These are phyloP conservation scores for Pseudococcus longispinus DNA, from an alignment of 2,888 invertebrate genomes.

Conservation along the genomic window DNA sequence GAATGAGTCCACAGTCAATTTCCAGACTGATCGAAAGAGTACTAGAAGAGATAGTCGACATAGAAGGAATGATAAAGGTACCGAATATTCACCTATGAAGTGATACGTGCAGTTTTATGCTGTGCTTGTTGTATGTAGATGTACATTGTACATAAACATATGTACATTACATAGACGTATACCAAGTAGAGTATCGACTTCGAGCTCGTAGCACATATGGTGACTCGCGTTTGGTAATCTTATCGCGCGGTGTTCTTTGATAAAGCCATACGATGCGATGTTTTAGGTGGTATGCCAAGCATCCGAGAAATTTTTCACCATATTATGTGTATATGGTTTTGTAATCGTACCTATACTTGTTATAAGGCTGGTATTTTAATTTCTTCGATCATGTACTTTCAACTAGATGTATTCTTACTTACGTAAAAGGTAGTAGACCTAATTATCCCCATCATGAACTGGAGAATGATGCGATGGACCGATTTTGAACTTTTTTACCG, in stretches of 20 bases:
- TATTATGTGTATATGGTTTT: background rate
- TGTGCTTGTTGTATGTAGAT: background rate
- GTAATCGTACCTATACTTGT: background rate
- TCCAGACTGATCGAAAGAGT: background rate
- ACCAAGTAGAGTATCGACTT: background rate
- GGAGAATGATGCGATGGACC: too few species aligned
- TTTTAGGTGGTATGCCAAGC: slow-evolving; percentile 3
- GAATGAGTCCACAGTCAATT: too few species aligned
- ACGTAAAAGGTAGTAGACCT: too few species aligned
- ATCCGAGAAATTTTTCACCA: background rate
- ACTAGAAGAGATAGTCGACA: background rate
- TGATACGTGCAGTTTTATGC: background rate
- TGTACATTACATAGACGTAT: background rate
- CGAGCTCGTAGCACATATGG: background rate
- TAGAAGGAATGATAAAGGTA: background rate
- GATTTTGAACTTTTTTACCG: too few species aligned
- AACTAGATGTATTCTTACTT: background rate
- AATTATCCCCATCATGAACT: background rate
- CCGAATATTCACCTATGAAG: background rate
- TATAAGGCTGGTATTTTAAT: background rate
- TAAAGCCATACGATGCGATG: background rate
- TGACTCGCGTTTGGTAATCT: background rate
- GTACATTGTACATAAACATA: background rate
- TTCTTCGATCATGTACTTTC: background rate
- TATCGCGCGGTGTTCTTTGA: slow-evolving; percentile 22